phyloP scores from a whole-genome alignment of 2,888 invertebrate genomes.

The Caenorhabditis doughertyi region DNA sequence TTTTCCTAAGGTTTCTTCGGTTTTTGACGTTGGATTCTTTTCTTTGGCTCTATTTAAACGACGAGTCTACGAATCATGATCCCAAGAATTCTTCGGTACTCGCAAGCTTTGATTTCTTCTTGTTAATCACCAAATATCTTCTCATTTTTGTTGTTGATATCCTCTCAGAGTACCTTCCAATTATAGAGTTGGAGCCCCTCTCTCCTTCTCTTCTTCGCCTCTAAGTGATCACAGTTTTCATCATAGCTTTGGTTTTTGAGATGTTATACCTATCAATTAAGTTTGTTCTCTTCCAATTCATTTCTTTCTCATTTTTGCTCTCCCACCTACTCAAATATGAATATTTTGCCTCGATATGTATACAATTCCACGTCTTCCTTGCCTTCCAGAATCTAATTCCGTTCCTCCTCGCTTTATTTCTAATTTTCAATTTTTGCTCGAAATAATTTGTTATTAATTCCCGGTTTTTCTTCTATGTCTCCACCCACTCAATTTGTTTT shows the following conservation, averaged over 20 bases:
- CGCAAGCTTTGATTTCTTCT: slow-evolving; percentile 20
- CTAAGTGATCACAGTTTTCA: slow-evolving; percentile 56
- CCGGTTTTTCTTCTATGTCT: not conserved
- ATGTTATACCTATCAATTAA: slow-evolving; percentile 25
- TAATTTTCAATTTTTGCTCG: no score
- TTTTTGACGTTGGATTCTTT: slow-evolving; percentile 11
- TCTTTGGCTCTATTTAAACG: slow-evolving; percentile 5
- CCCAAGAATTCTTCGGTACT: no score
- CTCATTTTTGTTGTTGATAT: slow-evolving; percentile 11
- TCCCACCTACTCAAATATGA: slow-evolving; percentile 3
- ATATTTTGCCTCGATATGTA: no score
- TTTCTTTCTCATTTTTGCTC: not conserved
- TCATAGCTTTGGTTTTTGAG: slow-evolving; percentile 55
- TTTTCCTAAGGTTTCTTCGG: slow-evolving; percentile 17
- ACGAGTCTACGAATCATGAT: no score
- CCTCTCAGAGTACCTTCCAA: not conserved
- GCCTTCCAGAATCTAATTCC: no score
- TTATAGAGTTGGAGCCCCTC: not conserved
- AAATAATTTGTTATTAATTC: not conserved
- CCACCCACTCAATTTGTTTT: not conserved
- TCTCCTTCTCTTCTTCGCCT: not conserved
- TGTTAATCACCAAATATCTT: slow-evolving; percentile 28
- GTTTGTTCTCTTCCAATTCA: not conserved
- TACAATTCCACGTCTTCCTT: no score
- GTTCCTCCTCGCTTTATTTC: no score